Conservation (phyloP, 1,140 invertebrate species). For the Wiebesia pumilae region DNA sequence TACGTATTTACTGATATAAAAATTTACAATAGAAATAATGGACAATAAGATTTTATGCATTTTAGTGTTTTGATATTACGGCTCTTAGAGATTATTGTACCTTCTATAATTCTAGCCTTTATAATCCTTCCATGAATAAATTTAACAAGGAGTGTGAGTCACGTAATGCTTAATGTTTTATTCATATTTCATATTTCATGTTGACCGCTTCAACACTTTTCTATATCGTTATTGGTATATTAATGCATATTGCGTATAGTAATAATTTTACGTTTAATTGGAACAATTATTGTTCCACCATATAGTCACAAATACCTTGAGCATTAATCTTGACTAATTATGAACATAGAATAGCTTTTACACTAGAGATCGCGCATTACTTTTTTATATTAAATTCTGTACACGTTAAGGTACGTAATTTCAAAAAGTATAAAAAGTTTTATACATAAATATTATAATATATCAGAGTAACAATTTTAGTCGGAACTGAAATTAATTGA, state of each 20-base stretch:
- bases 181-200: background rate
- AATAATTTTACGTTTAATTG: background rate
- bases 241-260: background rate
- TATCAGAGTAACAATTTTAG: no score
- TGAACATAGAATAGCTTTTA: no score
- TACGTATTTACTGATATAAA: background rate
- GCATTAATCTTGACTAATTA: no score
- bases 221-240: background rate
- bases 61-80: background rate
- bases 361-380: no score
- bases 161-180: background rate
- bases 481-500: no score
- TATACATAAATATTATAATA: no score
- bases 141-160: background rate
- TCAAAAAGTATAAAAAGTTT: no score
- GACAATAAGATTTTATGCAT: background rate
- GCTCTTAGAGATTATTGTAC: background rate
- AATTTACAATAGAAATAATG: background rate
- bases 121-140: conserved; percentile 1
- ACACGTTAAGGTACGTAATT: no score
- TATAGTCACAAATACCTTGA: no score
- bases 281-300: background rate
- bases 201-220: background rate
- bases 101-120: background rate
- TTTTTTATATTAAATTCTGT: no score